Evolutionary conservation across 2,888 invertebrate genomes (phyloP).

Genomic region (Cabera pusaria): DNA sequence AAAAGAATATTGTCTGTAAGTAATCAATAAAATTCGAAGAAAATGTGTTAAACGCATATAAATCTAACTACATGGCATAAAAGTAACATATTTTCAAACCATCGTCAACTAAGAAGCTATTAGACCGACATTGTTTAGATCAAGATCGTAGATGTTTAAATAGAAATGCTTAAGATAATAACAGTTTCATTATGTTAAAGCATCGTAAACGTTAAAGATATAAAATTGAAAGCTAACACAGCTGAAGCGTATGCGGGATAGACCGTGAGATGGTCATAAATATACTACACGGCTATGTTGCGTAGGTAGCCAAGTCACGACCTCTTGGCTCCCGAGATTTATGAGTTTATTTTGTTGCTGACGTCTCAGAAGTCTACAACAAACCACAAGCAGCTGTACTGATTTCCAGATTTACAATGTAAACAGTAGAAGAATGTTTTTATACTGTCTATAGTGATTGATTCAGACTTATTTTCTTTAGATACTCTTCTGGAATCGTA

Average conservation of each 20-base stretch:
- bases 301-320: constrained; percentile 31
- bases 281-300: constrained; percentile 19
- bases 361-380: constrained; percentile 32
- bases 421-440: constrained; percentile 13
- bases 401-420: constrained; percentile 15
- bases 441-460: constrained; percentile 6
- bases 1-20: no score
- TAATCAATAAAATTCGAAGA: no score
- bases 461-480: constrained; percentile 1
- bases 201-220: constrained; percentile 38
- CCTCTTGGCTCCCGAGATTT: constrained; percentile 34
- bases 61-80: no score
- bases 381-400: constrained; percentile 24
- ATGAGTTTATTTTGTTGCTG: constrained; percentile 40
- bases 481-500: no score
- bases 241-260: constrained; percentile 35
- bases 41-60: no score
- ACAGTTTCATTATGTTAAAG: constrained; percentile 34
- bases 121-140: no score
- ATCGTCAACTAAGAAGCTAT: no score
- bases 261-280: constrained; percentile 36
- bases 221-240: constrained; percentile 41
- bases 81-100: no score
- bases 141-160: constrained; percentile 15
- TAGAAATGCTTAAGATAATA: constrained; percentile 28